These are phyloP conservation scores for Lonchura striata DNA, from an alignment of 2,113 vertebrate species.

Conservation along the genomic window DNA sequence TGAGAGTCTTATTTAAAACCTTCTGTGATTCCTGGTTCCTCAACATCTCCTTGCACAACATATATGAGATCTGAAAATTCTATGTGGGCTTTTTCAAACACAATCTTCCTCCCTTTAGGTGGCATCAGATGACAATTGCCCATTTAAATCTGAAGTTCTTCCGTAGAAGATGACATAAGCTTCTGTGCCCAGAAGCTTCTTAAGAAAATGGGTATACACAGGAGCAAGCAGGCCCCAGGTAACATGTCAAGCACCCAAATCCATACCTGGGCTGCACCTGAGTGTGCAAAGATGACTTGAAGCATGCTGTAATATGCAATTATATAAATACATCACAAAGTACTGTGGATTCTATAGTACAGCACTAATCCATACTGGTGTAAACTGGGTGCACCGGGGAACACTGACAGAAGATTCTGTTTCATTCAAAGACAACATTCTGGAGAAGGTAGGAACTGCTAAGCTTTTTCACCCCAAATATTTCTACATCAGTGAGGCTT, in stretches of 20 bases:
- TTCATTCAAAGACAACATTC: not conserved
- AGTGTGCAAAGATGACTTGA: not conserved
- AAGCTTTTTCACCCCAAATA: not conserved
- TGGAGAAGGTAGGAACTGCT: not conserved
- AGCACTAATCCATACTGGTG: not conserved
- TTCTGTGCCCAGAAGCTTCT: not conserved
- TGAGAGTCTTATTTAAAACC: not conserved
- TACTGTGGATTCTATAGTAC: not conserved
- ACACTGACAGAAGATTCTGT: not conserved
- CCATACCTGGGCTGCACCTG: not conserved
- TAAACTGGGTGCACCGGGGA: not conserved
- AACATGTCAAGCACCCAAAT: not conserved
- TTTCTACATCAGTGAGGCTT: not conserved
- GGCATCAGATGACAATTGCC: not conserved
- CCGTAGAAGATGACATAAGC: not conserved
- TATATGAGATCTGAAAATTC: not conserved
- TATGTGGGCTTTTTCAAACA: not conserved
- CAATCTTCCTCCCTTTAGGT: not conserved
- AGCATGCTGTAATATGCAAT: not conserved
- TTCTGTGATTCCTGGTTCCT: not conserved
- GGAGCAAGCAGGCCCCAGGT: not conserved
- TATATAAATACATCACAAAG: not conserved
- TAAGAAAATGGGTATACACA: not conserved
- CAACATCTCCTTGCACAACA: not conserved
- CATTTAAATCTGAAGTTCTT: not conserved